Percentiles rank a stretch among this genome's conserved stretches.
phyloP scores from a whole-genome alignment of 2,113 vertebrate genomes.

The Microtus pennsylvanicus region DNA sequence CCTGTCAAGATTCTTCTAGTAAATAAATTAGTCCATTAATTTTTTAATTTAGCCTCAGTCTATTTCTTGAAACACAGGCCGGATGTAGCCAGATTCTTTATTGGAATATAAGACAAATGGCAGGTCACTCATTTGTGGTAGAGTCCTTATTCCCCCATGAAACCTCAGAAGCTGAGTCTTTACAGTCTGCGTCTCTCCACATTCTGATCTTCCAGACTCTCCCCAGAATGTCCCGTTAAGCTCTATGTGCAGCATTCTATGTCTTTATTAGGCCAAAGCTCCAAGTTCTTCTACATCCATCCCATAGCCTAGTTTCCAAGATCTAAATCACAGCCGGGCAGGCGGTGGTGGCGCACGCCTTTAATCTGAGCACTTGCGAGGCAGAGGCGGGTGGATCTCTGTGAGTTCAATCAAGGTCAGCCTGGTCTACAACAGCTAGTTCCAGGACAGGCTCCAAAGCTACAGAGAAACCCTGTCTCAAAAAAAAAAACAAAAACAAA shows the following conservation, averaged over 20 bases:
- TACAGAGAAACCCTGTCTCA: no score
- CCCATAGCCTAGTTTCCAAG: not conserved
- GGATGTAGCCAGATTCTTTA: not conserved
- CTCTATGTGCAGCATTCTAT: not conserved
- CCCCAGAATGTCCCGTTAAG: not conserved
- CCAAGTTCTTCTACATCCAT: not conserved
- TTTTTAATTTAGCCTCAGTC: not conserved
- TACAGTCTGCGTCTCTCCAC: not conserved
- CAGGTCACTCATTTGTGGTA: not conserved
- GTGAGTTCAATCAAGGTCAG: no score
- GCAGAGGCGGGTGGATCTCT: no score
- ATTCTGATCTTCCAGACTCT: not conserved
- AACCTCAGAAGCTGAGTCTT: not conserved
- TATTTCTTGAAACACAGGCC: not conserved
- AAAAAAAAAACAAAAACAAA: no score
- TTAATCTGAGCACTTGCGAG: no score
- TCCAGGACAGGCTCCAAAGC: no score
- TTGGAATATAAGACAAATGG: not conserved
- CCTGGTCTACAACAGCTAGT: no score
- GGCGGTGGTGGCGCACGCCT: no score
- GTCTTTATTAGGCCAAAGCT: not conserved
- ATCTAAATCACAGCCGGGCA: not conserved
- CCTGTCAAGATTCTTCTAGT: not conserved
- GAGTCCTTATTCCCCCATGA: not conserved
- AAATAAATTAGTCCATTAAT: not conserved